These are phyloP conservation scores for Ascidia mentula DNA, from an alignment of 23 tunicate genomes.

Conservation along the genomic window DNA sequence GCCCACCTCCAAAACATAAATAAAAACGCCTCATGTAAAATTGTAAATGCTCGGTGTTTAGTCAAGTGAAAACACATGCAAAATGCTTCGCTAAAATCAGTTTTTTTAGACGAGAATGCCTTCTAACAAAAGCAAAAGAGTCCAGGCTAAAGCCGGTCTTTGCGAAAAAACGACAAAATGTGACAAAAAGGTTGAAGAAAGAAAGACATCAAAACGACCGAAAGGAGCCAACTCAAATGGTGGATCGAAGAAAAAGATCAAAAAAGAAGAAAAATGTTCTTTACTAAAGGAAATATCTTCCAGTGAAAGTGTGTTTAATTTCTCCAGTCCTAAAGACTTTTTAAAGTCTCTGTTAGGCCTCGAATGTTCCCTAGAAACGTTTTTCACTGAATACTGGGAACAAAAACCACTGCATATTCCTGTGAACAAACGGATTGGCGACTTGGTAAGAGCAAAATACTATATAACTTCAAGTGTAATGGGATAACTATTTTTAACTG, in stretches of 20 bases:
- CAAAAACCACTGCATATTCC: conserved; percentile 30
- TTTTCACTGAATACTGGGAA: conserved; percentile 50
- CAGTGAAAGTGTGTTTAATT: conserved; percentile 14
- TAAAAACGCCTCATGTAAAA: too few species aligned
- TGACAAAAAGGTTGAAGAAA: background rate
- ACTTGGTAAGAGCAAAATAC: background rate
- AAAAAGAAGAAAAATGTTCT: background rate
- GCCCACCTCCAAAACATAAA: too few species aligned
- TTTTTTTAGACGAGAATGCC: too few species aligned
- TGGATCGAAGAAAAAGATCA: conserved; percentile 34
- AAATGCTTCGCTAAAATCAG: too few species aligned
- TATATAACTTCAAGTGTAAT: too few species aligned
- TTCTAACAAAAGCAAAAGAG: background rate
- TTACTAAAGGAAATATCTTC: background rate
- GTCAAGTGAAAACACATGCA: too few species aligned
- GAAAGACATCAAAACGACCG: background rate
- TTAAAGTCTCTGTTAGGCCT: conserved; percentile 20
- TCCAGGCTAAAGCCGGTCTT: background rate
- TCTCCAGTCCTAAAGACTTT: conserved; percentile 1
- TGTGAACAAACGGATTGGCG: background rate
- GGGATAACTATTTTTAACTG: background rate
- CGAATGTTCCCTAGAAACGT: conserved; percentile 26
- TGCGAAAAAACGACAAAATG: background rate
- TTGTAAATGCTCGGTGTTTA: too few species aligned
- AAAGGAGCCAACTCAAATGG: background rate